These are phyloP conservation scores for Sebastes nivosus DNA, from an alignment of 2,797 vertebrate species.

Conservation along the genomic window DNA sequence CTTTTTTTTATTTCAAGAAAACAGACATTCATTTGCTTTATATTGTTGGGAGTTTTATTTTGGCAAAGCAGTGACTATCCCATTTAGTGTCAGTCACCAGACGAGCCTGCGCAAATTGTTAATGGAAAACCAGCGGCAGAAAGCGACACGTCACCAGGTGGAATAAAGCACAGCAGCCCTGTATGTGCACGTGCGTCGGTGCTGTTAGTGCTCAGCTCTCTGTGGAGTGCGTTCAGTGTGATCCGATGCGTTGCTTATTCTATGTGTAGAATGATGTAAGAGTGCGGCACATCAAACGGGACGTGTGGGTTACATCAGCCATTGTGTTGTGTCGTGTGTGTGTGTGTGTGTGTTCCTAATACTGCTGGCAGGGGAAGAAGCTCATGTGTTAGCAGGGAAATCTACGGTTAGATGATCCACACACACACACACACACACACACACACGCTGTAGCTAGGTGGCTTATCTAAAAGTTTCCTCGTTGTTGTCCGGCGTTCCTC, in stretches of 20 bases:
- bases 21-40: constrained; percentile 79
- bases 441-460: constrained; percentile 73
- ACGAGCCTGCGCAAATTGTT: constrained; percentile 78
- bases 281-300: constrained; percentile 56
- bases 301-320: constrained; percentile 46
- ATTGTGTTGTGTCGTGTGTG: constrained; percentile 3
- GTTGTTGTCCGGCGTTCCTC: constrained; percentile 23
- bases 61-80: constrained; percentile 89
- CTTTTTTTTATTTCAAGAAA: constrained; percentile 59
- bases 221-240: constrained; percentile 57
- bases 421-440: constrained; percentile 67
- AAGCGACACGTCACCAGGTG: constrained; percentile 79
- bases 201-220: constrained; percentile 48
- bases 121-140: constrained; percentile 78
- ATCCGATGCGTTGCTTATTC: constrained; percentile 70
- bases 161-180: constrained; percentile 69
- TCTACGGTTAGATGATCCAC: constrained; percentile 77
- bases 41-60: constrained; percentile 86
- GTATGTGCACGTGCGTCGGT: constrained; percentile 49
- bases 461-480: constrained; percentile 73
- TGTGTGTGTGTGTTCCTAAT: constrained; percentile 61
- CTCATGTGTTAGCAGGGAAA: constrained; percentile 74
- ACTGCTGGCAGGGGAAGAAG: constrained; percentile 51
- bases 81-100: constrained; percentile 74
- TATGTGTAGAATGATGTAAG: constrained; percentile 43